These are phyloP conservation scores for Cryptus armator DNA, from an alignment of 2,888 invertebrate species.

Conservation along the genomic window DNA sequence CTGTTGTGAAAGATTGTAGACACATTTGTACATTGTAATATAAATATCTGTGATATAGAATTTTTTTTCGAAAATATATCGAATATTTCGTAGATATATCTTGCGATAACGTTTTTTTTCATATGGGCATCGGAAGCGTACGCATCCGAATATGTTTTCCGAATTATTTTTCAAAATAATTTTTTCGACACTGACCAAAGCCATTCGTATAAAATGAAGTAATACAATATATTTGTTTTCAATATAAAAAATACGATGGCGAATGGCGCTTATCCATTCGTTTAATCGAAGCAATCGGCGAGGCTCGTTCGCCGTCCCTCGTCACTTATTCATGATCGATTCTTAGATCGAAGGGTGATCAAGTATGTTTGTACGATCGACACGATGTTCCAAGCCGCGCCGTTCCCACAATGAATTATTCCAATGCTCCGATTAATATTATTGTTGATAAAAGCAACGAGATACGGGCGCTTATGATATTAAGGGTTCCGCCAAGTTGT, in stretches of 20 bases:
- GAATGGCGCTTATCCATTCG: slow-evolving; percentile 1
- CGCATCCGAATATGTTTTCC: too few relatives aligned
- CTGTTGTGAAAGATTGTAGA: too few relatives aligned
- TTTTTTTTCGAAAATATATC: too few relatives aligned
- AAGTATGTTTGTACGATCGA: slow-evolving; percentile 29
- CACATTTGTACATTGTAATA: too few relatives aligned
- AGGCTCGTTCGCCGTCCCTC: not conserved
- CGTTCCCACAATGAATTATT: slow-evolving; percentile 57
- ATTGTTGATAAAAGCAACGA: slow-evolving; percentile 39
- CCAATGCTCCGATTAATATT: slow-evolving; percentile 38
- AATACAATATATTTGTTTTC: not conserved
- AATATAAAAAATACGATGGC: not conserved
- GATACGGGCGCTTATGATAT: slow-evolving; percentile 16
- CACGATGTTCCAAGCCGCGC: slow-evolving; percentile 22
- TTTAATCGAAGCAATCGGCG: slow-evolving; percentile 25
- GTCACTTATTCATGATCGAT: slow-evolving; percentile 53
- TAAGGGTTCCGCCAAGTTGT: slow-evolving; percentile 19
- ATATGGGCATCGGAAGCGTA: too few relatives aligned
- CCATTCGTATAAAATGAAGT: not conserved
- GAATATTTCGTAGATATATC: too few relatives aligned
- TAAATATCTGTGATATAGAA: too few relatives aligned
- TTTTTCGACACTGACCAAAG: too few relatives aligned
- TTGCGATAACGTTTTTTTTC: too few relatives aligned
- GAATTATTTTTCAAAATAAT: too few relatives aligned
- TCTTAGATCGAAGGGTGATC: slow-evolving; percentile 47